phyloP scores from a whole-genome alignment of 2,113 vertebrate species.

The Mormoops blainvillei region DNA sequence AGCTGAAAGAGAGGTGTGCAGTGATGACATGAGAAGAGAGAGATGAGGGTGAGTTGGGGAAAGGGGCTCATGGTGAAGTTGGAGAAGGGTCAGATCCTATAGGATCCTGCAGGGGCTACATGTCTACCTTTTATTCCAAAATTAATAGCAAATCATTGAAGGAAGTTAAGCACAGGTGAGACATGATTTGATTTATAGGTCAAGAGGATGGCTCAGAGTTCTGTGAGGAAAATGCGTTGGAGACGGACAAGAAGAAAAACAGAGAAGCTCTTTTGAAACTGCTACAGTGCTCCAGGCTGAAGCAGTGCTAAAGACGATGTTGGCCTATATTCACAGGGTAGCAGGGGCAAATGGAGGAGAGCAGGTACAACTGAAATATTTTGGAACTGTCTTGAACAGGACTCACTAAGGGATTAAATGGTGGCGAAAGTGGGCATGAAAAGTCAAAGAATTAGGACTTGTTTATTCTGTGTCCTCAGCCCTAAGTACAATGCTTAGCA shows the following conservation, averaged over 20 bases:
- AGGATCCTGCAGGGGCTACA: not conserved
- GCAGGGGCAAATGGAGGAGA: not conserved
- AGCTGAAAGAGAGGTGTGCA: not conserved
- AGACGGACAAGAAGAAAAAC: not conserved
- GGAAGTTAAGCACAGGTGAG: not conserved
- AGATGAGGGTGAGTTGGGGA: not conserved
- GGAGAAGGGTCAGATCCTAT: not conserved
- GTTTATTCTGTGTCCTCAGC: not conserved
- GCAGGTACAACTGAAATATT: not conserved
- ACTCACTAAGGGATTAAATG: not conserved
- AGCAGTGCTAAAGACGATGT: not conserved
- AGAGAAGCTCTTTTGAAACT: too few species aligned
- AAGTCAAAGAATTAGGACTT: not conserved
- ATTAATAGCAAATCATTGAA: not conserved
- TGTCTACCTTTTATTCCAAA: not conserved
- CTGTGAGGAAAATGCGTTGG: not conserved
- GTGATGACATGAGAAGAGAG: not conserved
- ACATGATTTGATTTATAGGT: not conserved
- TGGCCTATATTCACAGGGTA: not conserved
- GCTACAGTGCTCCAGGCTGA: fast-evolving
- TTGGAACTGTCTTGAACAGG: not conserved
- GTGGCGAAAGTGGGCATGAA: not conserved
- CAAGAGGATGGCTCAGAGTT: not conserved
- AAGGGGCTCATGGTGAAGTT: not conserved
- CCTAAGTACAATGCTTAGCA: not conserved